Conservation (phyloP, 1,140 invertebrate species). For the Physella acuta region DNA sequence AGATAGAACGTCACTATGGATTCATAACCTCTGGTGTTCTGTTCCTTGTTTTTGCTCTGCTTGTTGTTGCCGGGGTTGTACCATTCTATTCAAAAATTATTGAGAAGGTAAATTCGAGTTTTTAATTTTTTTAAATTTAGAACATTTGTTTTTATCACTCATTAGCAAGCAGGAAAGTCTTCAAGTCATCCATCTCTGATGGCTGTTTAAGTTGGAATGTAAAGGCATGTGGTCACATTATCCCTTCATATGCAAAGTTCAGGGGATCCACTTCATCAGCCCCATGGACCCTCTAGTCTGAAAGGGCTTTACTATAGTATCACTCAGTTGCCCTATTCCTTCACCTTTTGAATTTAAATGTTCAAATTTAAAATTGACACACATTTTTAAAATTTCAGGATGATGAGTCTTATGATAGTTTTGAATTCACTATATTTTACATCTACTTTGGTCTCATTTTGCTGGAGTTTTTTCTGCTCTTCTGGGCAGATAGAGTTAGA, state of each 20-base stretch:
- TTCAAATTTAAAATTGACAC: too few relatives aligned
- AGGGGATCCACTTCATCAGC: too few relatives aligned
- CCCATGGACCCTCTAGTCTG: too few relatives aligned
- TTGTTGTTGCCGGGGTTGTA: slow-evolving; percentile 14
- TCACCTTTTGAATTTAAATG: too few relatives aligned
- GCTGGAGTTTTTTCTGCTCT: slow-evolving; percentile 16
- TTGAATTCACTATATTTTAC: slow-evolving; percentile 10
- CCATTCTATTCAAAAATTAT: slow-evolving; percentile 25
- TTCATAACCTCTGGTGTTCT: slow-evolving; percentile 22
- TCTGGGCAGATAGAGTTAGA: slow-evolving; percentile 1
- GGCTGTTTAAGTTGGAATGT: background rate
- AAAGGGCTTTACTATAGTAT: too few relatives aligned
- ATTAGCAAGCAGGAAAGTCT: too few relatives aligned
- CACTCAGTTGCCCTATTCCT: too few relatives aligned
- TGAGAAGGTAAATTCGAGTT: slow-evolving; percentile 15
- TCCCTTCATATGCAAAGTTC: too few relatives aligned
- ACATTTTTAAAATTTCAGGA: background rate
- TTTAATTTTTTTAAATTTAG: slow-evolving; percentile 3
- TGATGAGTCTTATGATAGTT: slow-evolving; percentile 5
- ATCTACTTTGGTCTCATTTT: slow-evolving; percentile 14
- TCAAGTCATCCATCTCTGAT: background rate
- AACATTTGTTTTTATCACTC: background rate
- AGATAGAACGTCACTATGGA: slow-evolving; percentile 13
- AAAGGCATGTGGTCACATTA: too few relatives aligned
- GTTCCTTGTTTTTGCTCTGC: background rate